These are phyloP conservation scores for Asobara japonica DNA, from an alignment of 1,140 invertebrate species.

Conservation along the genomic window DNA sequence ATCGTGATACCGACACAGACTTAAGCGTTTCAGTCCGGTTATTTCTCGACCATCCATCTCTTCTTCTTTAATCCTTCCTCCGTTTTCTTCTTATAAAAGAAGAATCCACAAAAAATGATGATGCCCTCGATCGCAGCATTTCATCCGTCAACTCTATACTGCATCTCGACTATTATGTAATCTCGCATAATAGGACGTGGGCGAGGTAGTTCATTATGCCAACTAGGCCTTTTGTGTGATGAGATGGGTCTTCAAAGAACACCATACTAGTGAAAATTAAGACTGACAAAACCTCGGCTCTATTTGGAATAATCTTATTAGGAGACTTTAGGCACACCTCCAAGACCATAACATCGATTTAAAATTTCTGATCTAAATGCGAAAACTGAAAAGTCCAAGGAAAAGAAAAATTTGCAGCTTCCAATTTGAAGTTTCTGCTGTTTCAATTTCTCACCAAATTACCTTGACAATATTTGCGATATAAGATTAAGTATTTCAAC, in stretches of 20 bases:
- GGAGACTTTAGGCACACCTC: too few relatives aligned
- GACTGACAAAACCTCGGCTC: not conserved
- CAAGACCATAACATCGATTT: too few relatives aligned
- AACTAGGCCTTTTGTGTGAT: constrained; percentile 12
- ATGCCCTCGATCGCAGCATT: not conserved
- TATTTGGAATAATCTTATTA: not conserved
- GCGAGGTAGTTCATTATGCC: constrained; percentile 40
- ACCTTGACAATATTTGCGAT: too few relatives aligned
- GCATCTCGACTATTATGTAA: constrained; percentile 43
- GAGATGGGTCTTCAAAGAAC: not conserved
- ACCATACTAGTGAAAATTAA: not conserved
- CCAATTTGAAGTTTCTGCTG: too few relatives aligned
- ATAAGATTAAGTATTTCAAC: too few relatives aligned
- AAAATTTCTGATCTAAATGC: too few relatives aligned
- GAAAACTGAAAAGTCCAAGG: too few relatives aligned
- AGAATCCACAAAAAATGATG: not conserved
- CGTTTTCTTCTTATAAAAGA: not conserved
- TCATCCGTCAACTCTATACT: not conserved
- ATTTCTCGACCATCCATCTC: too few relatives aligned
- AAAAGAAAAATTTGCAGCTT: too few relatives aligned
- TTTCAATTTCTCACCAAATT: too few relatives aligned
- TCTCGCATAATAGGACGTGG: constrained; percentile 44
- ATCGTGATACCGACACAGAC: too few relatives aligned
- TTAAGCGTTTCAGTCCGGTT: not conserved
- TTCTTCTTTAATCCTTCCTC: not conserved